Evolutionary conservation across 1,140 invertebrate genomes (phyloP).

Genomic region (Brachionus paranguensis): DNA sequence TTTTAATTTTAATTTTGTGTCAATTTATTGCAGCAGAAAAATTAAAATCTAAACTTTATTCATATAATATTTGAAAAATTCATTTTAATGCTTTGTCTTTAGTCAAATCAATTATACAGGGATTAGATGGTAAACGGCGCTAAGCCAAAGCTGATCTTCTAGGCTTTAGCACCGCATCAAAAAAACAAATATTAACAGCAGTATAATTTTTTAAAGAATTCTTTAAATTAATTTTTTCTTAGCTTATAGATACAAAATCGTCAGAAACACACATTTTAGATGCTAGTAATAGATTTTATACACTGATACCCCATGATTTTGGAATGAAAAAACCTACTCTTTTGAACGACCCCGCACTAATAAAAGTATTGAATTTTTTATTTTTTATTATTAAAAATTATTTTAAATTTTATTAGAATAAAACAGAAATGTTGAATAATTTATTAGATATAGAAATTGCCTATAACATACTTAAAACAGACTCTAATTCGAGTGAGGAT

Average conservation of each 20-base stretch:
- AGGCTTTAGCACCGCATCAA: no score
- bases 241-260: slow-evolving; percentile 50
- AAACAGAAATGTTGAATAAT: slow-evolving; percentile 83
- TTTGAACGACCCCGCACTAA: slow-evolving; percentile 67
- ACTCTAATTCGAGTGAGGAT: slow-evolving; percentile 58
- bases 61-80: no score
- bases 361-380: slow-evolving; percentile 60
- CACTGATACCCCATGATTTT: slow-evolving; percentile 87
- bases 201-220: no score
- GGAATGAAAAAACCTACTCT: slow-evolving; percentile 72
- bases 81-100: no score
- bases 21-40: no score
- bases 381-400: neutral
- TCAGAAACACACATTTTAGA: slow-evolving; percentile 66
- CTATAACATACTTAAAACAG: slow-evolving; percentile 71
- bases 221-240: neutral
- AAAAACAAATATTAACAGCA: no score
- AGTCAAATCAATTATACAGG: no score
- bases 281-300: slow-evolving; percentile 84
- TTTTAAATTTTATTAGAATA: slow-evolving; percentile 51
- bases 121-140: no score
- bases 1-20: no score
- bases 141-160: no score
- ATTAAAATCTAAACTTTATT: no score
- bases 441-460: slow-evolving; percentile 89